These are phyloP conservation scores for Carcina quercana DNA, from an alignment of 2,888 invertebrate genomes.

Conservation along the genomic window DNA sequence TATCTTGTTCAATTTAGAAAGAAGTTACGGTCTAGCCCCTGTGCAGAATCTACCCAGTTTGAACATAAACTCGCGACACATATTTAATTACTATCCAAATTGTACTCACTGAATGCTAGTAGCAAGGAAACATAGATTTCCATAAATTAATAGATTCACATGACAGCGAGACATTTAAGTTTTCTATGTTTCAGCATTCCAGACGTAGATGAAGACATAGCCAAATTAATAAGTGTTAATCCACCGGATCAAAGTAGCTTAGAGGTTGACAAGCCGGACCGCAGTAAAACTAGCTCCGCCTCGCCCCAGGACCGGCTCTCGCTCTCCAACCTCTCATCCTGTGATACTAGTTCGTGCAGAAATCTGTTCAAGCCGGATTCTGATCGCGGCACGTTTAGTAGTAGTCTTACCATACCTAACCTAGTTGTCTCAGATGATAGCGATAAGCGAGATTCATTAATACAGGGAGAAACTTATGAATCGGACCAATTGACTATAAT, in stretches of 20 bases:
- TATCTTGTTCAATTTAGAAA: too few species aligned
- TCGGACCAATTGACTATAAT: slow-evolving; percentile 79
- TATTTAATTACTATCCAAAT: too few species aligned
- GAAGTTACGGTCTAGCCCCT: too few species aligned
- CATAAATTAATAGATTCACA: too few species aligned
- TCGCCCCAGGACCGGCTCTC: slow-evolving; percentile 56
- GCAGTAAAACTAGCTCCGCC: slow-evolving; percentile 41
- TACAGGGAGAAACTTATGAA: slow-evolving; percentile 72
- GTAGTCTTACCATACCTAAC: slow-evolving; percentile 67
- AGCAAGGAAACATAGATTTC: too few species aligned
- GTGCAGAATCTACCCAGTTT: too few species aligned
- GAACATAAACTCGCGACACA: too few species aligned
- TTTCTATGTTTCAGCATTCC: slow-evolving; percentile 54
- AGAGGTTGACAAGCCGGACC: slow-evolving; percentile 44
- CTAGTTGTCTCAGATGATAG: slow-evolving; percentile 65
- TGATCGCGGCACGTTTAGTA: slow-evolving; percentile 45
- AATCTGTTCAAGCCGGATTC: slow-evolving; percentile 52
- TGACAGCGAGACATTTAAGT: too few species aligned
- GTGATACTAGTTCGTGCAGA: slow-evolving; percentile 65
- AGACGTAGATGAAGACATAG: slow-evolving; percentile 72
- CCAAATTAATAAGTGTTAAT: slow-evolving; percentile 58
- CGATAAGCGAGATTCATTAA: slow-evolving; percentile 54
- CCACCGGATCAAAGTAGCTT: slow-evolving; percentile 41
- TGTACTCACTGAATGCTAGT: too few species aligned
- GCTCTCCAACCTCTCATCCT: slow-evolving; percentile 59